Percentiles rank a stretch among this genome's conserved stretches.
These are phyloP conservation scores for Cercopithecus diana DNA, from an alignment of 2,797 vertebrate genomes.

Conservation along the genomic window DNA sequence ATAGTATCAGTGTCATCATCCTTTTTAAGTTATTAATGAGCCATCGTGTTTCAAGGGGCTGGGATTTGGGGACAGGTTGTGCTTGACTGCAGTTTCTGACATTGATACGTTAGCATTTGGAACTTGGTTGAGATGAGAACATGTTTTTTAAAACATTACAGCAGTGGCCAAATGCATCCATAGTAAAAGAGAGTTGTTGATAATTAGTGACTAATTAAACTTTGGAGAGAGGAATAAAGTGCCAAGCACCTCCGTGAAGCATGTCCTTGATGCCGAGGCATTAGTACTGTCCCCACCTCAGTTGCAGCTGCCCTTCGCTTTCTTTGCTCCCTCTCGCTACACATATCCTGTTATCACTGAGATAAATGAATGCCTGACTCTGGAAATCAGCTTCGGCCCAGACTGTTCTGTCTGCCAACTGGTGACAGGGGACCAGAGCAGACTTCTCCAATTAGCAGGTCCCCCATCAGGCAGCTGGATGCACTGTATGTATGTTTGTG, in stretches of 20 bases:
- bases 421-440: conserved; percentile 81
- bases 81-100: conserved; percentile 87
- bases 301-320: conserved; percentile 60
- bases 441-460: conserved; percentile 82
- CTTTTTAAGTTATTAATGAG: conserved; percentile 90
- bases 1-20: conserved; percentile 87
- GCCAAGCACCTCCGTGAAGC: conserved; percentile 46
- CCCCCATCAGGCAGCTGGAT: conserved; percentile 71
- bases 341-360: conserved; percentile 61
- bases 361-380: conserved; percentile 73
- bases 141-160: conserved; percentile 53
- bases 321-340: conserved; percentile 73
- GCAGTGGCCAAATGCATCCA: conserved; percentile 72
- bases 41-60: conserved; percentile 86
- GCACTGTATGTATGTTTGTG: conserved; percentile 33
- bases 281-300: conserved; percentile 13
- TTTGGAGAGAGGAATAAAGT: conserved; percentile 63
- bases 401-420: conserved; percentile 80
- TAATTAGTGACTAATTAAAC: conserved; percentile 83
- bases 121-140: conserved; percentile 79
- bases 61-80: conserved; percentile 86
- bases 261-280: conserved; percentile 60
- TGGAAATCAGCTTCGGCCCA: conserved; percentile 76
- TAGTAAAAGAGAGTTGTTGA: conserved; percentile 78
- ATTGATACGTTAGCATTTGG: conserved; percentile 85